These are phyloP conservation scores for Parazoanthus atlanticus DNA, from an alignment of 92 coral and sea anemone genomes.

Conservation along the genomic window DNA sequence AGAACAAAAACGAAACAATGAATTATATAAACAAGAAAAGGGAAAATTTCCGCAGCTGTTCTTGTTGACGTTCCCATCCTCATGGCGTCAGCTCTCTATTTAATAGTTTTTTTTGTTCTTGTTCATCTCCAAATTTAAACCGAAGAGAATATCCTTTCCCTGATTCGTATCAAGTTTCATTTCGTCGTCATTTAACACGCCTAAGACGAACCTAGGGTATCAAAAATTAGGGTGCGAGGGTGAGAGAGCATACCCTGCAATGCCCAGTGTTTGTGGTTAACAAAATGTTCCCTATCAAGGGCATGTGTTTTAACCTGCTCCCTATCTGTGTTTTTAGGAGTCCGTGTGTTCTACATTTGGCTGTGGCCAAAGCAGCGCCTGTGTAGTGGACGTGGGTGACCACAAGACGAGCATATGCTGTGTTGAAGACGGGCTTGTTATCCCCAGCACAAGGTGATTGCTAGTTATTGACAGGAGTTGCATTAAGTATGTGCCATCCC, in stretches of 20 bases:
- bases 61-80: no score
- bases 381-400: slow-evolving; percentile 98
- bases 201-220: no score
- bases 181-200: no score
- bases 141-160: not conserved
- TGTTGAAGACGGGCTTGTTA: slow-evolving; percentile 94
- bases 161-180: no score
- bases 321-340: slow-evolving; percentile 60
- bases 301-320: not conserved
- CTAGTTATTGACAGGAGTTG: not conserved
- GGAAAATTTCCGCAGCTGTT: no score
- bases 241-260: no score
- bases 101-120: not conserved
- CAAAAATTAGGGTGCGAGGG: no score
- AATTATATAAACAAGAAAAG: no score
- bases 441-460: slow-evolving; percentile 81
- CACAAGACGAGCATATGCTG: slow-evolving; percentile 95
- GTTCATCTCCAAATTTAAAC: not conserved
- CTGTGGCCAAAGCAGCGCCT: slow-evolving; percentile 95
- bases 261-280: no score
- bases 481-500: not conserved
- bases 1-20: no score
- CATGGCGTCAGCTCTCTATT: no score
- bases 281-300: no score
- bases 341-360: slow-evolving; percentile 95